Base-by-base conservation (phyloP, 2,113 vertebrate species). In the Paraplagusia blochii region DNA sequence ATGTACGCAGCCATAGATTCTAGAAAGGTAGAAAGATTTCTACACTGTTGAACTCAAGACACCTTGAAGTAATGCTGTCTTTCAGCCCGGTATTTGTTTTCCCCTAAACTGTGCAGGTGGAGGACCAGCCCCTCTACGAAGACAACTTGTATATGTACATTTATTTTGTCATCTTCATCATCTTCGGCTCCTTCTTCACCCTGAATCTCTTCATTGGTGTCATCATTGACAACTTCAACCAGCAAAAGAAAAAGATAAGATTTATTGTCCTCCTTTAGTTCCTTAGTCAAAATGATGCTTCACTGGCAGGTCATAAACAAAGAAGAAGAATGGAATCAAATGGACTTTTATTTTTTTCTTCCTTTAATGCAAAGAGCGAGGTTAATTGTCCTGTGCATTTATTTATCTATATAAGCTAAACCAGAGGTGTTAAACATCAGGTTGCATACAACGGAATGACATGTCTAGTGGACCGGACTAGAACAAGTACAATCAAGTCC, bases 241-340 rank as follows among this genome's bases (percentile, higher is more conserved):
- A 99, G 63, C 97, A 99, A 22, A 99, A 99, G 93, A 99, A 99
- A 94, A 99, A 99, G 97, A 99, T 99, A 94, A 94, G 97, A 57
- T 46, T 60, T 51, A 15, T 60, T 73, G 77, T 63, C 36, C 49
- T 58, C n/a, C 11, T 40, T 5, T 10, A 44, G 34, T 63, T 55
- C 54, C 19, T 10, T 40, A 40, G 11, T 1, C 11, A 12, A 12
- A 40, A 2, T 40, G 36, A 3, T 39, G 36, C 11, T 39, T 11
- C 11, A 36, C 10, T 36, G 10, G 7, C 7, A 36, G 35, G 5
- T 36, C 5, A 36, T 10, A 36, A 36, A 10, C 35, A 7, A 8
- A 38, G 9, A 4, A 29, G 22, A 29, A 2, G 22, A 29, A 4
- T 29, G 2, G 22, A 29, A 29, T 29, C 6, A 29, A 29, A 29